Evolutionary conservation across 2,888 invertebrate species (phyloP), one percentile per base, ranked within the genome.

Genomic region (Adelphocoris suturalis): DNA sequence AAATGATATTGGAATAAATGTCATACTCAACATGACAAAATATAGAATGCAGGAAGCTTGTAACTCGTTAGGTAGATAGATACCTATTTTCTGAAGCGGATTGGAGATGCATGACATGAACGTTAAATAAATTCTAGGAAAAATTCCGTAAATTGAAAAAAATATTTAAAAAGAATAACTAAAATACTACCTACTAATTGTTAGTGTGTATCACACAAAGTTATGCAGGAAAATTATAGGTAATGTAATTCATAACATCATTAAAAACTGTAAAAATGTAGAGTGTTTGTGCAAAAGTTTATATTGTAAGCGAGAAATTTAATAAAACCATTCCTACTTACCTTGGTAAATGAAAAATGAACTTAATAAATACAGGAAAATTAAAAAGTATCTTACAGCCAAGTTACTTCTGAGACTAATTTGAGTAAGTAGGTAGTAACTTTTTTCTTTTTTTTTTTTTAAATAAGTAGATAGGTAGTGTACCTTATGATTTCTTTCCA

Each of bases 271-370:
- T 52, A 19, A 68, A 19, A 11, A 19, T 68, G 23, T 68, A 27
- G 0, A 46, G 37, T 78, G 78, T 78, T 78, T 46, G 78, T 55
- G 48, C 46, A 89, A 81, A 82, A 23, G 37, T 75, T 68, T 48
- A 48, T 52, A 85, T 85, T 37, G 55, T 47, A 76, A 28, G 76
- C 52, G 12, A 80, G 7, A 55, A n/a, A 47, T 86, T 61, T 14
- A 28, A 55, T 37, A 57, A 37, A 78, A 16, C 46, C 90, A 90
- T 88, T 90, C 90, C 75, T 75, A 90, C 88, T 88, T 82, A 90
- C 90, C 88, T 90, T 28, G n/a, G 19, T 11, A 52, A 52, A 52
- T 52, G 52, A 52, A 16, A 7, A 52, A 52, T 16, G 37, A 37
- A 37, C 7, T 37, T 37, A 37, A 37, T 37, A 4, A 7, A 37